phyloP scores from a whole-genome alignment of 2,888 invertebrate species.

The Allacma fusca region DNA sequence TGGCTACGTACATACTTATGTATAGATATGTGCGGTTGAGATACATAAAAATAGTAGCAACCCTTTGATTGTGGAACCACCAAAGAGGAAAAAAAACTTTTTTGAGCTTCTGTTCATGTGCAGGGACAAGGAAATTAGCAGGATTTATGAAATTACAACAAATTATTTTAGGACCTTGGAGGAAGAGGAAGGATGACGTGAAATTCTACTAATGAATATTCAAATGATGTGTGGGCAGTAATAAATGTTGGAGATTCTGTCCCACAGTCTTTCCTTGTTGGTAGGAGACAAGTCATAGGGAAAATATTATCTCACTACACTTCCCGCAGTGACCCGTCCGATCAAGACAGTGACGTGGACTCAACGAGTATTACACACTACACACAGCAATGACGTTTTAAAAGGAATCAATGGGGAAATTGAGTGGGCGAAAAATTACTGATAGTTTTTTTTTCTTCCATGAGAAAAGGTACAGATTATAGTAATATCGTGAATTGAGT shows the following conservation, averaged over 20 bases:
- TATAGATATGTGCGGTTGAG: background rate
- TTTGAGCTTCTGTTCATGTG: background rate
- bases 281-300: background rate
- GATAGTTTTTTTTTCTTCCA: background rate
- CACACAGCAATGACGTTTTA: background rate
- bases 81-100: background rate
- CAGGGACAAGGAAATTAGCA: background rate
- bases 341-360: background rate
- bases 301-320: background rate
- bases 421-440: background rate
- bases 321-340: background rate
- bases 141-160: background rate
- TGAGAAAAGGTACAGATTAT: background rate
- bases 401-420: background rate
- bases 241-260: background rate
- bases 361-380: background rate
- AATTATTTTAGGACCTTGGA: conserved; percentile 3
- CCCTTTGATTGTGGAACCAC: background rate
- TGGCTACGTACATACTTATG: too few species aligned
- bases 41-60: background rate
- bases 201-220: conserved; percentile 2
- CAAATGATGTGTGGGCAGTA: background rate
- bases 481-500: background rate
- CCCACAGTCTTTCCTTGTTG: background rate
- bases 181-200: conserved; percentile 2